These are phyloP conservation scores for Mnemiopsis leidyi DNA, from an alignment of 37 sponge, comb jelly and placozoan genomes.

Conservation along the genomic window DNA sequence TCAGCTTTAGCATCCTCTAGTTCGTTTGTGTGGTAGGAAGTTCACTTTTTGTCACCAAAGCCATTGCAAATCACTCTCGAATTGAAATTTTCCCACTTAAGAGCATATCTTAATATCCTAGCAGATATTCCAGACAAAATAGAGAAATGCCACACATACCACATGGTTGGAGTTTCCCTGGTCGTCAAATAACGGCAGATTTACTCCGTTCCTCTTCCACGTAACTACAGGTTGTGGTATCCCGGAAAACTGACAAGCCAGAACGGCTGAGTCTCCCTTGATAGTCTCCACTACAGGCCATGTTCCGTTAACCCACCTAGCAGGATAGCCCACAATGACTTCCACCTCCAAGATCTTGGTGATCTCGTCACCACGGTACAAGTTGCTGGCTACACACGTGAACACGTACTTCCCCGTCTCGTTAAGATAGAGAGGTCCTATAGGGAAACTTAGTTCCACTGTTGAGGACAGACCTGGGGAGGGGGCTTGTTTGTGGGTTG, in stretches of 20 bases:
- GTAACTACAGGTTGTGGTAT: neutral
- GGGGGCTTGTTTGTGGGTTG: too few relatives aligned
- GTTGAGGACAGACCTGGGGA: conserved; percentile 22
- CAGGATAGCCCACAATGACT: conserved; percentile 26
- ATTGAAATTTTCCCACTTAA: too few relatives aligned
- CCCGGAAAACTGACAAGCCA: neutral
- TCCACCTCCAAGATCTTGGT: neutral
- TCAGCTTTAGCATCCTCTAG: too few relatives aligned
- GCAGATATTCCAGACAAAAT: too few relatives aligned
- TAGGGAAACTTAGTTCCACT: neutral
- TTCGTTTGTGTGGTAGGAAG: too few relatives aligned
- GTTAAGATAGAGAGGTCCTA: conserved; percentile 4
- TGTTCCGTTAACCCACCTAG: neutral
- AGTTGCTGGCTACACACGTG: conserved; percentile 15
- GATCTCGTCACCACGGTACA: neutral
- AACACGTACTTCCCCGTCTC: neutral
- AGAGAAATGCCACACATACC: neutral
- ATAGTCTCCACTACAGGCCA: conserved; percentile 32
- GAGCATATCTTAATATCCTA: too few relatives aligned
- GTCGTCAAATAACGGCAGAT: neutral
- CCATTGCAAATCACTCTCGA: too few relatives aligned
- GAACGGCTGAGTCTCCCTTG: neutral
- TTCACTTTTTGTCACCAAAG: too few relatives aligned
- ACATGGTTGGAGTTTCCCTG: conserved; percentile 38
- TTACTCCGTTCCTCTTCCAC: conserved; percentile 25